A percentile compares a stretch with the other conserved stretches of the same genome.
Conservation (phyloP, 2,113 vertebrate species). For the Pelodiscus sinensis region DNA sequence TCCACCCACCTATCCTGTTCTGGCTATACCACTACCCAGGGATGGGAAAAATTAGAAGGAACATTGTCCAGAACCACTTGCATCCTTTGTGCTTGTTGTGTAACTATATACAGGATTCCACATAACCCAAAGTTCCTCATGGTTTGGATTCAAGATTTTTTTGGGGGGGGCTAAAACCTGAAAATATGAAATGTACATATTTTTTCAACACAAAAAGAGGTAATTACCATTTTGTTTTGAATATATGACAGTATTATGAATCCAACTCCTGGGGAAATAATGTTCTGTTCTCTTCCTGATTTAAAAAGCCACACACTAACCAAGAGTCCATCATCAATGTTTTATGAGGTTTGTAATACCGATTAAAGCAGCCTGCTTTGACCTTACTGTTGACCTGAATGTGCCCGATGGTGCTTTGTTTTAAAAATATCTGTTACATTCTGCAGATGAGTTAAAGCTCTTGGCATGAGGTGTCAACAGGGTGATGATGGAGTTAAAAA, state of each 20-base stretch:
- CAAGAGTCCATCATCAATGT: background rate
- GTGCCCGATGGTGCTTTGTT: background rate
- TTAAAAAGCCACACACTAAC: background rate
- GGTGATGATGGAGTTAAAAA: background rate
- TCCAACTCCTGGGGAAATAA: accelerated
- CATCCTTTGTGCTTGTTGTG: too few species aligned
- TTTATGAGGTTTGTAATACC: background rate
- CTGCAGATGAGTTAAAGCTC: background rate
- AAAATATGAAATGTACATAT: background rate
- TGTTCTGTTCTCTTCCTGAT: background rate
- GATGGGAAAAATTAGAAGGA: too few species aligned
- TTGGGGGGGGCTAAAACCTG: background rate
- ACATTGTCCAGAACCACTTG: background rate
- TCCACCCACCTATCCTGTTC: too few species aligned
- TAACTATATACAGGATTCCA: too few species aligned
- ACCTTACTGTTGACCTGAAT: background rate
- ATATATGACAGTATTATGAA: background rate
- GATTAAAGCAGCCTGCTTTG: background rate
- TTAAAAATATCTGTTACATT: background rate
- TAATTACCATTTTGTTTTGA: accelerated
- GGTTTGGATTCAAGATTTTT: background rate
- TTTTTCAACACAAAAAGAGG: too few species aligned
- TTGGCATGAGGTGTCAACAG: background rate
- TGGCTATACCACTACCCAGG: too few species aligned
- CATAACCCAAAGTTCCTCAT: background rate